These are phyloP conservation scores for Heteractis magnifica DNA, from an alignment of 92 coral and sea anemone species.

Conservation along the genomic window DNA sequence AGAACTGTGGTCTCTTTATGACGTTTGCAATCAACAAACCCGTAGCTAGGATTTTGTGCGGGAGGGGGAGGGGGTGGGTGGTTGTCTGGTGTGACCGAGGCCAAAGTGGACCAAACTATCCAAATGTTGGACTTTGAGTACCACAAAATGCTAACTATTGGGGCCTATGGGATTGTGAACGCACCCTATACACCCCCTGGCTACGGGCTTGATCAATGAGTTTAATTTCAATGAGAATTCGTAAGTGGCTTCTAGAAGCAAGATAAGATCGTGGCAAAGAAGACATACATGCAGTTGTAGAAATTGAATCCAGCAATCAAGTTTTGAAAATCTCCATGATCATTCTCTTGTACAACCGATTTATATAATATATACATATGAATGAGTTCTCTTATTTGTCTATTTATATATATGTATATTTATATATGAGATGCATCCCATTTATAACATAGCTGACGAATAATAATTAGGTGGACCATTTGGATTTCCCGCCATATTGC, in stretches of 20 bases:
- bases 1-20: not conserved
- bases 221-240: not conserved
- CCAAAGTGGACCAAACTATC: too few species aligned
- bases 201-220: not conserved
- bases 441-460: conserved; percentile 41
- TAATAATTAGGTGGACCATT: conserved; percentile 41
- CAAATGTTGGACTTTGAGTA: too few species aligned
- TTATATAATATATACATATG: conserved; percentile 12
- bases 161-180: too few species aligned
- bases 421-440: not conserved
- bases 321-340: not conserved
- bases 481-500: conserved; percentile 33
- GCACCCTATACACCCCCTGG: too few species aligned
- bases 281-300: not conserved
- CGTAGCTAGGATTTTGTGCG: too few species aligned
- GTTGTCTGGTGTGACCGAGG: too few species aligned
- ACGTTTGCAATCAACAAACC: too few species aligned
- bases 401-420: conserved; percentile 2
- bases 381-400: not conserved
- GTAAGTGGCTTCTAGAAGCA: not conserved
- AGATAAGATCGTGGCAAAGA: not conserved
- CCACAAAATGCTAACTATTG: too few species aligned
- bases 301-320: not conserved
- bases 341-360: not conserved
- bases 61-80: too few species aligned